phyloP scores from a whole-genome alignment of 2,797 vertebrate genomes.

The Sebastolobus altivelis region DNA sequence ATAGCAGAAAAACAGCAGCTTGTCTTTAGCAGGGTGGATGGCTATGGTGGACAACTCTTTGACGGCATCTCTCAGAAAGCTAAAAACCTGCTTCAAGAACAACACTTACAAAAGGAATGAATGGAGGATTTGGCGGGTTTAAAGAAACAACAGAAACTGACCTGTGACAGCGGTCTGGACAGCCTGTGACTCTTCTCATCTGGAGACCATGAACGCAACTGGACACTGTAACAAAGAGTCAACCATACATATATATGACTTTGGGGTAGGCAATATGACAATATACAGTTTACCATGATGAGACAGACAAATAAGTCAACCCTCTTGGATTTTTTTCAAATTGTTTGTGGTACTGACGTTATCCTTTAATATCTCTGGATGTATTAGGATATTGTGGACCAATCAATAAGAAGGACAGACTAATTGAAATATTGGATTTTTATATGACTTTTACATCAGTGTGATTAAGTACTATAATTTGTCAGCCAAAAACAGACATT shows the following conservation, averaged over 20 bases:
- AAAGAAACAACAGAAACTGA: conserved; percentile 58
- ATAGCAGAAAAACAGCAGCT: conserved; percentile 1
- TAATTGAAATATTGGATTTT: neutral
- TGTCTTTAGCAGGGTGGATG: conserved; percentile 1
- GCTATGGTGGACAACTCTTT: neutral
- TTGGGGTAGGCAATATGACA: neutral
- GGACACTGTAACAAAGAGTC: conserved; percentile 72
- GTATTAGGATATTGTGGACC: neutral
- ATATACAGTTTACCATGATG: neutral
- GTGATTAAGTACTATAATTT: neutral
- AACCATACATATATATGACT: neutral
- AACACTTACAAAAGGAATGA: neutral
- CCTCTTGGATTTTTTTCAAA: neutral
- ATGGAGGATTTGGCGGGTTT: neutral
- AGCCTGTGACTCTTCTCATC: conserved; percentile 82
- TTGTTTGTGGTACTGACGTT: neutral
- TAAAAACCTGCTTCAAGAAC: neutral
- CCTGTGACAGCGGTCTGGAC: conserved; percentile 86
- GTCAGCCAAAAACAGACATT: neutral
- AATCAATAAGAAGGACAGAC: neutral
- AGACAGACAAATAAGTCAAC: neutral
- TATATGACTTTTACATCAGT: neutral
- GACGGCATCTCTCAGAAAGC: neutral
- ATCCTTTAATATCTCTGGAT: neutral
- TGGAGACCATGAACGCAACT: conserved; percentile 82